These are phyloP conservation scores for Caloenas nicobarica DNA, from an alignment of 2,113 vertebrate species.

Conservation along the genomic window DNA sequence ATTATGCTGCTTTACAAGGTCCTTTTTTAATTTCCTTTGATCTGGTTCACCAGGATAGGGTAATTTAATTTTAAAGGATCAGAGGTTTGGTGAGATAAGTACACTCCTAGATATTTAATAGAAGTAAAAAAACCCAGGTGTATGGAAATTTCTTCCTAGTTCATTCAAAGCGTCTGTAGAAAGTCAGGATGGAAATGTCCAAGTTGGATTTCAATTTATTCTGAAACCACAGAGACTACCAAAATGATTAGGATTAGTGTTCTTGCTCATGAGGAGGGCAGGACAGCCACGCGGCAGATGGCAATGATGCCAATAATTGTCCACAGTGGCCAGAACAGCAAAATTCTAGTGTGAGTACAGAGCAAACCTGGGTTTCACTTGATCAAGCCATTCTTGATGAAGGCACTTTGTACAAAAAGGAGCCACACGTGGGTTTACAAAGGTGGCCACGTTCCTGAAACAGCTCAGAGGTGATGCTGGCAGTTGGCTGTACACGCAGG, in stretches of 20 bases:
- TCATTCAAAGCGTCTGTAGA: neutral
- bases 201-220: neutral
- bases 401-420: neutral
- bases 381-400: neutral
- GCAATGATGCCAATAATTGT: neutral
- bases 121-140: neutral
- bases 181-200: neutral
- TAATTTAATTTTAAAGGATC: slow-evolving; percentile 50
- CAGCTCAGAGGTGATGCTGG: neutral
- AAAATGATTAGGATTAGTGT: neutral
- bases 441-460: neutral
- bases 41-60: neutral
- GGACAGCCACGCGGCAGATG: neutral
- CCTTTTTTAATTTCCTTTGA: neutral
- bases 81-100: neutral
- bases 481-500: neutral
- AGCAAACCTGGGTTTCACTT: neutral
- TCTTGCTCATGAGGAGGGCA: neutral
- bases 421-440: neutral
- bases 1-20: neutral
- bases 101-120: neutral
- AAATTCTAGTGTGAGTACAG: rapidly evolving
- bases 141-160: neutral
- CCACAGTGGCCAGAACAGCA: neutral
- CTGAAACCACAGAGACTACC: neutral